Conservation (phyloP, 2,888 invertebrate genomes). For the Clivina fossor region DNA sequence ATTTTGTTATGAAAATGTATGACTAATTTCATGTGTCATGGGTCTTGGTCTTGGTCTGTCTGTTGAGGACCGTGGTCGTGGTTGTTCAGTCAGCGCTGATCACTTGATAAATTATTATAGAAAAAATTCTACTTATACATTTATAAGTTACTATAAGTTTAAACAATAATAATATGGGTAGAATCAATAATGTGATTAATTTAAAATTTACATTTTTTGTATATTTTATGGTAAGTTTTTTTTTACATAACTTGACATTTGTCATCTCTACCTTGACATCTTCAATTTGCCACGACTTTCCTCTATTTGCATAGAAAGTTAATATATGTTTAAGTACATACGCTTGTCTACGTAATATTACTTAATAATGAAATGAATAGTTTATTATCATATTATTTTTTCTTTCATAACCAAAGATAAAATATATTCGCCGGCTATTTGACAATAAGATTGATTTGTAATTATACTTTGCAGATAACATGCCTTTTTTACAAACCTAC, state of each 20-base stretch:
- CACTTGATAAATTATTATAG: too few relatives aligned
- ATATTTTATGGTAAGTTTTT: slow-evolving; percentile 41
- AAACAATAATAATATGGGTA: too few relatives aligned
- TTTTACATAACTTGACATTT: slow-evolving; percentile 31
- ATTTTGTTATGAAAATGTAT: too few relatives aligned
- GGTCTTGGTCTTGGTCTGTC: too few relatives aligned
- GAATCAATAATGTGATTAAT: slow-evolving; percentile 32
- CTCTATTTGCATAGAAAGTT: slow-evolving; percentile 20
- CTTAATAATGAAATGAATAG: neutral
- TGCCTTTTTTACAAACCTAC: slow-evolving; percentile 71
- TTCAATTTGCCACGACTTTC: slow-evolving; percentile 31
- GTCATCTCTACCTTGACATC: slow-evolving; percentile 26
- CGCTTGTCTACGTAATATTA: neutral
- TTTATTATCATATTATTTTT: slow-evolving; percentile 1
- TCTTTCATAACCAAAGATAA: slow-evolving; percentile 6
- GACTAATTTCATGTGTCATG: too few relatives aligned
- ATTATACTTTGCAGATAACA: slow-evolving; percentile 52
- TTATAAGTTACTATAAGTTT: too few relatives aligned
- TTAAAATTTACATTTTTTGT: slow-evolving; percentile 38
- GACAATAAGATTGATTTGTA: slow-evolving; percentile 8
- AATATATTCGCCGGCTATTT: slow-evolving; percentile 16
- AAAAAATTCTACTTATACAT: too few relatives aligned
- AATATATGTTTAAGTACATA: slow-evolving; percentile 5
- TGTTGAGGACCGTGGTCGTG: too few relatives aligned
- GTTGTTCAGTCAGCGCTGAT: too few relatives aligned